phyloP scores from a whole-genome alignment of 2,113 vertebrate genomes.

The Syngnathus typhle region DNA sequence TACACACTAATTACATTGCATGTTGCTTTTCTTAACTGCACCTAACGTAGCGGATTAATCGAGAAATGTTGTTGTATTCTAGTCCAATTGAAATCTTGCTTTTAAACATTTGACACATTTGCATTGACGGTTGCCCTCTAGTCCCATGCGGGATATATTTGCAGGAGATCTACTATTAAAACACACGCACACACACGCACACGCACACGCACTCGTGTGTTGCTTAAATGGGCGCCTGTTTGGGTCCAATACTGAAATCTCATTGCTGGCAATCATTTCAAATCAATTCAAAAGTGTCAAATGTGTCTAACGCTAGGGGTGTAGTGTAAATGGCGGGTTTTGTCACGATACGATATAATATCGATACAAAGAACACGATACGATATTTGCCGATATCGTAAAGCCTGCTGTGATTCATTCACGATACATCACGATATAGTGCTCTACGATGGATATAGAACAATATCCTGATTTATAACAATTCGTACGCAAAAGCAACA shows the following conservation, averaged over 20 bases:
- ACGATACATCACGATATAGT: too few relatives aligned
- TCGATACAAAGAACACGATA: too few relatives aligned
- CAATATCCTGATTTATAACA: too few relatives aligned
- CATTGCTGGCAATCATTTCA: neutral
- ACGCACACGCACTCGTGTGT: too few relatives aligned
- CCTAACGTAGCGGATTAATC: neutral
- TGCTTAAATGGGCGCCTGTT: too few relatives aligned
- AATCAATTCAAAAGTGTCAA: neutral
- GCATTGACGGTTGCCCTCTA: neutral
- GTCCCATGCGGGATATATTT: neutral
- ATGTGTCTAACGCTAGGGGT: constrained; percentile 4
- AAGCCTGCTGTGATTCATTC: too few relatives aligned
- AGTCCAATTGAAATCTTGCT: neutral
- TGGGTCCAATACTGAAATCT: neutral
- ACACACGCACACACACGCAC: too few relatives aligned
- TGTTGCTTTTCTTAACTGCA: constrained; percentile 11
- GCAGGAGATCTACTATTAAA: neutral
- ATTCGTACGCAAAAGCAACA: too few relatives aligned
- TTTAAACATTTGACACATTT: constrained; percentile 13
- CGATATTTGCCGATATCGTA: too few relatives aligned
- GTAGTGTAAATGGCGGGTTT: too few relatives aligned
- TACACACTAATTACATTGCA: neutral
- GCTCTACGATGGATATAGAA: too few relatives aligned
- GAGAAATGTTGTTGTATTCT: neutral
- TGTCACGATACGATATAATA: too few relatives aligned